These are phyloP conservation scores for Chionoecetes opilio DNA, from an alignment of 1,140 invertebrate species.

Conservation along the genomic window DNA sequence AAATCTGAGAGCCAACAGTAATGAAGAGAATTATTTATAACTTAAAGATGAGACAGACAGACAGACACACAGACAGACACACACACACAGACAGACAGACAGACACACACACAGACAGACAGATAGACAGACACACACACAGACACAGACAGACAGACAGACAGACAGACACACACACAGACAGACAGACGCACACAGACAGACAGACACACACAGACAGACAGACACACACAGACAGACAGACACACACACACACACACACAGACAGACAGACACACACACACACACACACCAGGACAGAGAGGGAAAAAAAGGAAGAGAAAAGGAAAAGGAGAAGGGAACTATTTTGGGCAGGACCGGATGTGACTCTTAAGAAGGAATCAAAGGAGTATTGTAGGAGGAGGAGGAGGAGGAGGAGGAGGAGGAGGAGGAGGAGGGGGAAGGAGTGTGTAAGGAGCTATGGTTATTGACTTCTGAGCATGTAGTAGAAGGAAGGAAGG, in stretches of 20 bases:
- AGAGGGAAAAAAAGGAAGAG: too few species aligned
- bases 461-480: too few species aligned
- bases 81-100: background rate
- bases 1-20: too few species aligned
- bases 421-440: slow-evolving; percentile 16
- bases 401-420: slow-evolving; percentile 31
- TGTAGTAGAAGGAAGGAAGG: background rate
- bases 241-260: slow-evolving; percentile 10
- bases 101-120: background rate
- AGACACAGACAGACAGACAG: background rate
- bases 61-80: slow-evolving; percentile 65
- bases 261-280: slow-evolving; percentile 4
- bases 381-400: background rate
- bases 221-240: background rate
- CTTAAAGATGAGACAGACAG: slow-evolving; percentile 31
- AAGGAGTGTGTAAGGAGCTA: background rate
- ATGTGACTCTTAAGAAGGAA: background rate
- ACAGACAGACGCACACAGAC: background rate
- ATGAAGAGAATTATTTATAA: too few species aligned
- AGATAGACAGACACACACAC: background rate
- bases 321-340: too few species aligned
- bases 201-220: background rate
- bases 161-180: background rate
- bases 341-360: background rate
- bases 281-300: slow-evolving; percentile 20